Base-by-base conservation (phyloP, 37 sponge, comb jelly and placozoan species). In the Crambe crambe region DNA sequence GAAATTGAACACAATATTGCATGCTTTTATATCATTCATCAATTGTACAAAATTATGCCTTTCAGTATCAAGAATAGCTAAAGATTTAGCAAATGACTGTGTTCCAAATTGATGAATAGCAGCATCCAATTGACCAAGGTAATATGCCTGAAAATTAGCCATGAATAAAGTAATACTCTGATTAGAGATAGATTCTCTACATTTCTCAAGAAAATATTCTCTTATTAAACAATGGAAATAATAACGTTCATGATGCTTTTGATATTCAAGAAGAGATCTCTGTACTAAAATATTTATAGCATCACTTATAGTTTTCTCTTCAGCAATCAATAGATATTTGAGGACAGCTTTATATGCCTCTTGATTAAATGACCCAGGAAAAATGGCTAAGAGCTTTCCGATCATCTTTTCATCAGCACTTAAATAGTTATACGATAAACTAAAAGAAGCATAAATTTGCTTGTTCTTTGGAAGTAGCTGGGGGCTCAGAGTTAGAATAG, bases 351-450 rank as follows among this genome's bases (percentile, higher is more conserved):
- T 32, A 32, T 69, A 69, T 30, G 69, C 80, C 30, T 59, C 51
- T 27, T 3, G 9, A n/a, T 23, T 56, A 42, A 82, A 82, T 8
- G 74, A 73, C 1, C 83, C 83, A 23, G 83, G 83, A 38, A 82
- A 82, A 26, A 64, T 54, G 8, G 83, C 61, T 1, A 82, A 37
- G 29, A 44, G 37, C 1, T 29, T 42, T 5, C 73, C 40, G 9
- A 72, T 58, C 66, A 15, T 25, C 40, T 63, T 37, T 20, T 44
- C 15, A 22, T 73, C 31, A 34, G 12, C 34, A 15, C 41, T 6
- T 1, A 82, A 63, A 39, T 73, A 72, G 0, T 41, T 35, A 61
- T 82, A 82, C 1, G 83, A 72, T 25, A 82, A 25, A 41, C 25
- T 30, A 41, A 82, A 17, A 1, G 75, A 73, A 40, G 67, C 44